Evolutionary conservation across 1,140 invertebrate genomes (phyloP), one percentile per base, ranked within the genome.

Genomic region (Wiebesia pumilae): DNA sequence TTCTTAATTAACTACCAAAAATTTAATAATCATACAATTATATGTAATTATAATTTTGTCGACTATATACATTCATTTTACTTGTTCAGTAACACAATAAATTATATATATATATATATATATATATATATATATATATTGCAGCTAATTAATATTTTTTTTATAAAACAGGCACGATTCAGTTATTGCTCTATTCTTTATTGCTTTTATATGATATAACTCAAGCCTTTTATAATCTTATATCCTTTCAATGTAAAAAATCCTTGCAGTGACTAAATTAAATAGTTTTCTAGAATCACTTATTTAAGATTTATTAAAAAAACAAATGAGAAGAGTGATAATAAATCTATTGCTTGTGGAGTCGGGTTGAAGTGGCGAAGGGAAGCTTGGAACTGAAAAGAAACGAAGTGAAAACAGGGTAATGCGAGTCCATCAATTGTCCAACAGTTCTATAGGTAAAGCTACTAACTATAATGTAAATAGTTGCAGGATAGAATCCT

Each of bases 381-480:
- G 40, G 35, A 43, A n/a, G 38, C 38, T 14, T n/a, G 14, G 35
- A 43, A 43, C 24, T 43, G 38, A 43, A 75, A 75, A 75, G 38
- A 19, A 43, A 27, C 38, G 21, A n/a, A 43, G 71, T 75, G 38
- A 75, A 75, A 75, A 33, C 71, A 75, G 38, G 14, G 24, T 38
- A 75, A 43, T 43, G 71, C 38, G 12, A 75, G 0, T 43, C 38
- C 30, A 75, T 75, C 38, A 75, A 75, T 75, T 75, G 71, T 75
- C 71, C 71, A 43, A 14, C 9, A 43, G 24, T 75, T 75, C 38
- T 43, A 40, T 12, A 75, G 71, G 33, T 43, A 75, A 38, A 75
- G 14, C 71, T 43, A 27, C 71, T 75, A 73, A 43, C 71, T 75
- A 43, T 21, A 43, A 75, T 75, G 38, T 75, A 75, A 75, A 75